These are phyloP conservation scores for Drosophila repletoides DNA, from an alignment of 1,140 invertebrate genomes.

Conservation along the genomic window DNA sequence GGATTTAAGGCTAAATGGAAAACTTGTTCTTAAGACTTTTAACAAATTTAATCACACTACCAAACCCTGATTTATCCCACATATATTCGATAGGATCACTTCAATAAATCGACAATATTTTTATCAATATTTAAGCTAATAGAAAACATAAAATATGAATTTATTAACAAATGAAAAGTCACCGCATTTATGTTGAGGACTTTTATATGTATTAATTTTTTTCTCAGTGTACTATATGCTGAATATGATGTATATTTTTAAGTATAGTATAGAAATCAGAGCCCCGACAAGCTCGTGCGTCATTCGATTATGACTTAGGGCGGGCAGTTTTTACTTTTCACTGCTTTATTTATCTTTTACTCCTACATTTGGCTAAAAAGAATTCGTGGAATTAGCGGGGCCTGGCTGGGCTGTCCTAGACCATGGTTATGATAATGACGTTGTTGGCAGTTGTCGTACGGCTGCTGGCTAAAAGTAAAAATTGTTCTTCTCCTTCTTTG, in stretches of 20 bases:
- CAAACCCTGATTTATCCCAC: too few relatives aligned
- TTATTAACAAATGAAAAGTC: too few relatives aligned
- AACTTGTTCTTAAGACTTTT: too few relatives aligned
- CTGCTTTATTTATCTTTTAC: constrained; percentile 52
- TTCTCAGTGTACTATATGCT: too few relatives aligned
- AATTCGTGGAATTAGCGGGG: constrained; percentile 41
- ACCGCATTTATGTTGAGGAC: too few relatives aligned
- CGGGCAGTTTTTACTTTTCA: constrained; percentile 39
- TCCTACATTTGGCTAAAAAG: constrained; percentile 65
- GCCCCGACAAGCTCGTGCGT: constrained; percentile 52
- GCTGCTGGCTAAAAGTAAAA: constrained; percentile 37
- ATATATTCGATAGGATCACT: too few relatives aligned
- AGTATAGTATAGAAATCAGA: constrained; percentile 50
- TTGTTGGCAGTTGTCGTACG: constrained; percentile 47
- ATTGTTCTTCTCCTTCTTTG: neutral
- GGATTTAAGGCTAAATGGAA: too few relatives aligned
- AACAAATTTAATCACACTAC: too few relatives aligned
- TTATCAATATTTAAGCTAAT: too few relatives aligned
- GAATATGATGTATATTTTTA: constrained; percentile 23
- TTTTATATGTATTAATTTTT: too few relatives aligned
- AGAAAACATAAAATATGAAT: too few relatives aligned
- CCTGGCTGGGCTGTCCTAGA: constrained; percentile 21
- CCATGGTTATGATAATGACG: constrained; percentile 68
- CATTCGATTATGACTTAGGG: constrained; percentile 70
- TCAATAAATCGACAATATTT: too few relatives aligned